Evolutionary conservation across 2,888 invertebrate genomes (phyloP), one percentile per base, ranked within the genome.

Genomic region (Tridacna gigas): DNA sequence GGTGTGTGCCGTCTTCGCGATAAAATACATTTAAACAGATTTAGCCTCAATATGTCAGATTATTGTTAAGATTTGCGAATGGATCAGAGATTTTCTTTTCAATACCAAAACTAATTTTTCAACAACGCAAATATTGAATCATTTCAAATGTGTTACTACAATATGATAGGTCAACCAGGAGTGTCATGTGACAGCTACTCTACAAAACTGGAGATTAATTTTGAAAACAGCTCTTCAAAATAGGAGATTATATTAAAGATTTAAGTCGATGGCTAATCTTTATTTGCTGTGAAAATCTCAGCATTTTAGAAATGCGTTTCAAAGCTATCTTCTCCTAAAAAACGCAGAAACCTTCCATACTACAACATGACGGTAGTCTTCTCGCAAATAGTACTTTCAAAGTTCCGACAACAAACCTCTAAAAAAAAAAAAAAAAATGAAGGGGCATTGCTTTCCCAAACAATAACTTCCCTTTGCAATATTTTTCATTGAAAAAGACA

Each of bases 21-120:
- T n/a, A 69, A 69, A 69, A 69, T 45, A 69, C 69, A 45, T 69
- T 81, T 74, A 45, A 73, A 71, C 75, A 83, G 82, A 86, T 80
- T 79, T 82, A 80, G 51, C 60, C 78, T 78, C 75, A 83, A 86
- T 77, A 82, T 86, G 86, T 86, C 82, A 86, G 82, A 82, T 82
- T 69, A 66, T 66, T 80, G 80, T 78, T 73, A 80, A 86, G 79
- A 86, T 86, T 81, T 86, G 77, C 83, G 26, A 77, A 81, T 69
- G 81, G 83, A 86, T 86, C 86, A 83, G 83, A 82, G 86, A 86
- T 86, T 74, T 86, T 80, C 80, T 73, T 82, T 83, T 86, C 82
- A 86, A 86, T 83, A 82, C 74, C 77, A 80, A 80, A 79, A 77
- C 86, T 77, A 86, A 79, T 83, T 82, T 86, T 86, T 86, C 80